These are phyloP conservation scores for Priocnemis perturbator DNA, from an alignment of 2,888 invertebrate species.

Conservation along the genomic window DNA sequence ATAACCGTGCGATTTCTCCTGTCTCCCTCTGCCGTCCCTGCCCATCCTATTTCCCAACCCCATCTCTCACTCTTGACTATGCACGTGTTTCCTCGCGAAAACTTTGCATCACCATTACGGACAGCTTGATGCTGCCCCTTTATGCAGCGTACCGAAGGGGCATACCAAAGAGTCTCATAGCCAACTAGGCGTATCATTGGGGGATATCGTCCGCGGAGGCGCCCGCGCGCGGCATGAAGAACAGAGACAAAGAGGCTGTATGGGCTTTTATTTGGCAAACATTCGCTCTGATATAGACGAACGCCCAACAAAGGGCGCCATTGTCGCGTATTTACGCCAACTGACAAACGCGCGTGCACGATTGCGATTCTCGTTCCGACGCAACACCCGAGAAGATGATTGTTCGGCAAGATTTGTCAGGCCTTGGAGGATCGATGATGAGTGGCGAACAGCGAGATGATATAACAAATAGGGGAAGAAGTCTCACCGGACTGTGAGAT, in stretches of 20 bases:
- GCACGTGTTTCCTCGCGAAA: slow-evolving; percentile 71
- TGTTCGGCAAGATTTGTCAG: too few species aligned
- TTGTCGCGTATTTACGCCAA: slow-evolving; percentile 58
- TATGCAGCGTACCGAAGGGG: slow-evolving; percentile 4
- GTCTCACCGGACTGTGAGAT: background rate
- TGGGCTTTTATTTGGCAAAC: slow-evolving; percentile 73
- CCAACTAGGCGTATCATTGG: slow-evolving; percentile 74
- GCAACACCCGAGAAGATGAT: too few species aligned
- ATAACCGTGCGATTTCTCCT: too few species aligned
- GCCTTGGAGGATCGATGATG: background rate
- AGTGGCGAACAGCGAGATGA: background rate
- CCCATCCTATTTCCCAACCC: slow-evolving; percentile 13
- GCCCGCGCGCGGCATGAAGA: slow-evolving; percentile 40
- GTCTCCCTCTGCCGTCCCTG: background rate
- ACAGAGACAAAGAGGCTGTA: slow-evolving; percentile 58
- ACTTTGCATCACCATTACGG: slow-evolving; percentile 69
- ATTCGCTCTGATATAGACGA: slow-evolving; percentile 59
- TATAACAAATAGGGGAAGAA: background rate
- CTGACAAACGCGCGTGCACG: slow-evolving; percentile 57
- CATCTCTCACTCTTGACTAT: slow-evolving; percentile 30
- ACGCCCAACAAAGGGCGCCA: slow-evolving; percentile 57
- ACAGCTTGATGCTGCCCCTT: slow-evolving; percentile 48
- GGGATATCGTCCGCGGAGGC: slow-evolving; percentile 57
- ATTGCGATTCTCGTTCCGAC: background rate
- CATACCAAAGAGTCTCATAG: slow-evolving; percentile 61